Percentiles rank a stretch among this genome's conserved stretches.
phyloP scores from a whole-genome alignment of 1,140 invertebrate genomes.

The Pogonus chalceus region DNA sequence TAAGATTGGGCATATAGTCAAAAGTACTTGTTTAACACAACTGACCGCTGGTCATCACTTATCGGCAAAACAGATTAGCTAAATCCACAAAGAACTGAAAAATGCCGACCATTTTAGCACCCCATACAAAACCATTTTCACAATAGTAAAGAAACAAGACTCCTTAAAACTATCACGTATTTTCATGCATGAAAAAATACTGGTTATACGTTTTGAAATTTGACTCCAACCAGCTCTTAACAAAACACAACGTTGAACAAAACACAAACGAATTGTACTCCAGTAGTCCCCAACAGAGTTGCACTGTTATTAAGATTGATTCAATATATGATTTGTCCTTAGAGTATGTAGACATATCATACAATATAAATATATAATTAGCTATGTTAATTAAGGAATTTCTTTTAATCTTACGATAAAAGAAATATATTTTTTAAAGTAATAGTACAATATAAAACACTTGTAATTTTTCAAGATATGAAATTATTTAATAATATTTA shows the following conservation, averaged over 20 bases:
- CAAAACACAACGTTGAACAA: neutral
- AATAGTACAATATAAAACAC: too few relatives aligned
- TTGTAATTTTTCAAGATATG: too few relatives aligned
- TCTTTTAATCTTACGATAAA: too few relatives aligned
- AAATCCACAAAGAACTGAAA: neutral
- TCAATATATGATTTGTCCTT: too few relatives aligned
- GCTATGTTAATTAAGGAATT: too few relatives aligned
- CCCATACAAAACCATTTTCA: neutral
- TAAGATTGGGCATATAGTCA: too few relatives aligned
- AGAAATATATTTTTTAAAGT: too few relatives aligned
- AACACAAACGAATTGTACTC: neutral
- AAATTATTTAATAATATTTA: too few relatives aligned
- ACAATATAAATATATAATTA: too few relatives aligned
- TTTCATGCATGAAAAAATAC: neutral
- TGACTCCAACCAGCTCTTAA: slow-evolving; percentile 1
- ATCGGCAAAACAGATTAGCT: neutral
- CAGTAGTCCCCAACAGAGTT: neutral
- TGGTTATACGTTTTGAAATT: neutral
- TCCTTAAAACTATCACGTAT: neutral
- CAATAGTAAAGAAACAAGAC: neutral
- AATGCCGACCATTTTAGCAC: too few relatives aligned
- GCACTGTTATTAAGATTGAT: neutral
- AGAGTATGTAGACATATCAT: too few relatives aligned
- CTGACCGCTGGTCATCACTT: neutral
- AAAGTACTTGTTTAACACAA: neutral